Base-by-base conservation (phyloP, 2,888 invertebrate species). In the Machimus rusticus region DNA sequence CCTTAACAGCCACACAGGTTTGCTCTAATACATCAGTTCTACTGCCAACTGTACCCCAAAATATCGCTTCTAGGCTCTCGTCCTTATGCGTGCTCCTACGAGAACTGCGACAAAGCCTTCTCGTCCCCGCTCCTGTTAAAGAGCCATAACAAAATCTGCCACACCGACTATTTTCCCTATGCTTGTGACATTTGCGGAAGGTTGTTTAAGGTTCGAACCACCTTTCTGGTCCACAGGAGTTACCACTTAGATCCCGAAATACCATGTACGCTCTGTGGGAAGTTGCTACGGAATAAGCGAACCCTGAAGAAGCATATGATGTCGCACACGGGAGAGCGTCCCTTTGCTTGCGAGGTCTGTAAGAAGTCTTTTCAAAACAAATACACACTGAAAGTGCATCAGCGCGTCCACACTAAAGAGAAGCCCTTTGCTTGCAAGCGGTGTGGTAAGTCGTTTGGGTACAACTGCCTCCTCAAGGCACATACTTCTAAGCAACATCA, bases 221-320 rank as follows among this genome's bases (percentile, higher is more conserved):
- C 87, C 0, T 87, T 86, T 37, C 16, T 57, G 9, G 39, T 86
- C 2, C 87, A 87, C 37, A 57, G 43, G 34, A 87, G 86, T 14
- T 87, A 87, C 85, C 87, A 87, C 43, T 28, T 78, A 37, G 86
- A 87, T 12, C 87, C 87, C 14, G 57, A 87, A n/a, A 78, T 86
- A 14, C 87, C 87, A 16, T 87, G 87, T 28, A n/a, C 6, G 9
- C 34, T 87, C 6, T 87, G 87, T 16, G 86, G 86, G 5, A 85
- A 87, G 16, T 43, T 87, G n/a, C 34, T 86, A 2, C 74, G 66
- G 23, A 51, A 87, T 39, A 85, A 85, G 23, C 39, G 84, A 37
- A 51, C 55, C 2, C 23, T 57, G 3, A 86, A 86, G 16, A 86
- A 46, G 28, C 85, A 86, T 23, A 74, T 46, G 43, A 74, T 86